phyloP scores from a whole-genome alignment of 1,140 invertebrate species.

The Drosophila truncata region DNA sequence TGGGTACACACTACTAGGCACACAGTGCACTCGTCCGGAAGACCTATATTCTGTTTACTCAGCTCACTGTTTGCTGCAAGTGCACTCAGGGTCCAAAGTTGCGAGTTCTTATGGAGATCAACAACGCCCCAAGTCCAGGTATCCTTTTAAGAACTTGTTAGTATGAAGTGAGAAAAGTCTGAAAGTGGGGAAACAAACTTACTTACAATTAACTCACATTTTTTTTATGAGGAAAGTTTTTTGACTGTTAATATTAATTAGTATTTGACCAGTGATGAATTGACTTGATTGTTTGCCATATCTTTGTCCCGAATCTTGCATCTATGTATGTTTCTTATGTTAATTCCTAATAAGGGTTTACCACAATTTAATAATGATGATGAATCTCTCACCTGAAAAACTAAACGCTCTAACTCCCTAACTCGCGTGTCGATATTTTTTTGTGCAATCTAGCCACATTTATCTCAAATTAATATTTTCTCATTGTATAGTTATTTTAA shows the following conservation, averaged over 20 bases:
- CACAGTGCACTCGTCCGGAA: constrained; percentile 47
- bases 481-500: too few species aligned
- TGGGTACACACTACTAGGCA: constrained; percentile 66
- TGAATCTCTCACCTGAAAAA: neutral
- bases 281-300: neutral
- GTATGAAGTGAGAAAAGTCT: neutral
- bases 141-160: neutral
- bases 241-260: neutral
- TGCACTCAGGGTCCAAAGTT: constrained; percentile 1
- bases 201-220: neutral
- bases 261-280: neutral
- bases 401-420: too few species aligned
- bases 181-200: too few species aligned
- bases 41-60: constrained; percentile 51
- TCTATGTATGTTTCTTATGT: constrained; percentile 18
- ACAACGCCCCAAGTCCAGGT: neutral
- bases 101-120: constrained; percentile 6
- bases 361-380: neutral
- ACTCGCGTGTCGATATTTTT: too few species aligned
- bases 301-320: neutral
- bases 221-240: neutral
- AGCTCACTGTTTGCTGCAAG: constrained; percentile 6
- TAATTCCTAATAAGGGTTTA: constrained; percentile 54
- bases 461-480: too few species aligned
- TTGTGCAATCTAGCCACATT: too few species aligned